Base-by-base conservation (phyloP, 2,888 invertebrate species). In the Ceraclea dissimilis region DNA sequence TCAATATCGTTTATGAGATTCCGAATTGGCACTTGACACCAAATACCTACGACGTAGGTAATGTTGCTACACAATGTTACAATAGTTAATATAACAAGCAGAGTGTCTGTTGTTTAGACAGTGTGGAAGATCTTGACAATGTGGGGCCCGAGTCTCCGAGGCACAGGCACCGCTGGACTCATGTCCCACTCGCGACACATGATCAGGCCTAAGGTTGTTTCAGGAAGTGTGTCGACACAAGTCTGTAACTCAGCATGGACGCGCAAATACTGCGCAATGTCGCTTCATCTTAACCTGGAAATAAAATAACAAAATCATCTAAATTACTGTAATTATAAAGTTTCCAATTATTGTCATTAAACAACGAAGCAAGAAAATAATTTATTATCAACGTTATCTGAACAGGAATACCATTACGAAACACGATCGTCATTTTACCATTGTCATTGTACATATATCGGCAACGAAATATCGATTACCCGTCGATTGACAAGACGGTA, bases 161-260 rank as follows among this genome's bases (percentile, higher is more conserved):
- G 52, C 52, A 19, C 46, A 44, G 73, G 69, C 53, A 63, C 68
- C 61, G 66, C 66, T 67, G 69, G 67, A 63, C 65, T 61, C 86
- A 87, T 87, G 81, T 87, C 86, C 75, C 86, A 78, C 78, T 87
- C 86, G 66, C 86, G 84, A 79, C 86, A 87, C 87, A 85, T 82
- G 71, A 68, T 75, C 71, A 70, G 67, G 81, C 82, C 86, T 90
- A 92, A 84, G 92, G 92, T 76, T 92, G 92, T 79, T 92, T 92
- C 75, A 92, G 79, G 75, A 92, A 92, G 77, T 92, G 92, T 72
- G 91, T 92, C 73, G 92, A 90, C 65, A 92, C 91, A 70, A 92
- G 83, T 80, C 91, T 87, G 86, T 92, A 86, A 79, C 89, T 91
- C 83, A 92, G 90, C 92, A 92, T 92, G 61, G 59, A 39, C 52